Evolutionary conservation across 2,797 vertebrate genomes (phyloP).

Genomic region (Rhodeus uyekii): DNA sequence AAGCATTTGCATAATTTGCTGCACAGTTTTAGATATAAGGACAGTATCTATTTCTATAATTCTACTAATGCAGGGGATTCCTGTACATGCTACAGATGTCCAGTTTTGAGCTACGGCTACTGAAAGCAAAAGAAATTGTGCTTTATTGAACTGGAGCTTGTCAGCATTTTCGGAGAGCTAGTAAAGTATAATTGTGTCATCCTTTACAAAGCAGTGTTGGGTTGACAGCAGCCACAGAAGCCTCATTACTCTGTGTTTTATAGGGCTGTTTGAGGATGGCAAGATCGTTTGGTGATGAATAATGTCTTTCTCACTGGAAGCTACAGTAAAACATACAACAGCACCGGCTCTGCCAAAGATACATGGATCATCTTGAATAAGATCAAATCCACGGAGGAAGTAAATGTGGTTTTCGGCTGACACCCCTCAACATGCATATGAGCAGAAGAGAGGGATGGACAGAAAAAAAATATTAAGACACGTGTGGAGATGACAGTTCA

Average conservation of each 20-base stretch:
- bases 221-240: slow-evolving; percentile 77
- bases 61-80: background rate
- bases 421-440: slow-evolving; percentile 68
- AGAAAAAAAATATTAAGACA: slow-evolving; percentile 14
- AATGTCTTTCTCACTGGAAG: slow-evolving; percentile 73
- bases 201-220: slow-evolving; percentile 80
- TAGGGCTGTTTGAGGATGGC: slow-evolving; percentile 61
- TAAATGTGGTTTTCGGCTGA: slow-evolving; percentile 74
- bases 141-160: slow-evolving; percentile 79
- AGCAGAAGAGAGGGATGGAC: slow-evolving; percentile 58
- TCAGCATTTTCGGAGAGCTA: slow-evolving; percentile 81
- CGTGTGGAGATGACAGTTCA: slow-evolving; percentile 12
- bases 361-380: slow-evolving; percentile 78
- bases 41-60: background rate
- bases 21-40: background rate
- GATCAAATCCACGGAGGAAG: slow-evolving; percentile 78
- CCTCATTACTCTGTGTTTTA: slow-evolving; percentile 81
- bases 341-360: slow-evolving; percentile 62
- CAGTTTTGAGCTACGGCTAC: slow-evolving; percentile 71
- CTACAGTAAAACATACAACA: slow-evolving; percentile 75
- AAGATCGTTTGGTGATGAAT: slow-evolving; percentile 76
- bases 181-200: slow-evolving; percentile 85
- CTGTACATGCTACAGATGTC: slow-evolving; percentile 43
- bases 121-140: slow-evolving; percentile 67
- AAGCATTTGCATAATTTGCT: background rate